Evolutionary conservation across 2,888 invertebrate species (phyloP).

Genomic region (Crematogaster levior): DNA sequence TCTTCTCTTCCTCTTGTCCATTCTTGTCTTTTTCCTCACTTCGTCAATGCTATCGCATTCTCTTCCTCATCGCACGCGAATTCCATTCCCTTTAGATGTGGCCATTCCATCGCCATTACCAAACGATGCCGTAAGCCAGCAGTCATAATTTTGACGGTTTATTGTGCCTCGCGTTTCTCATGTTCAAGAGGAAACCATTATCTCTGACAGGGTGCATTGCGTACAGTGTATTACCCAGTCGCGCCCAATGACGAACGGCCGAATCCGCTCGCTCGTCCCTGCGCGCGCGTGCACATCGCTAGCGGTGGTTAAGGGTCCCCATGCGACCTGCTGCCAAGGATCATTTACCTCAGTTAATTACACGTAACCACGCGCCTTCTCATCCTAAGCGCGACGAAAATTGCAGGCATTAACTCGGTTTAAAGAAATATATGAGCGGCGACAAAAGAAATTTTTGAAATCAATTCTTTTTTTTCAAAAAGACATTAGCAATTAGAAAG

Average conservation of each 20-base stretch:
- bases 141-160: conserved; percentile 79
- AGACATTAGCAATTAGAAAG: background rate
- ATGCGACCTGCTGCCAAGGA: conserved; percentile 76
- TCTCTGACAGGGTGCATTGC: conserved; percentile 79
- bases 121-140: conserved; percentile 70
- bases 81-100: conserved; percentile 34
- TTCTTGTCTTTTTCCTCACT: conserved; percentile 11
- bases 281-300: background rate
- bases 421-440: background rate
- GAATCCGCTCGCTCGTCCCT: conserved; percentile 68
- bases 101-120: conserved; percentile 64
- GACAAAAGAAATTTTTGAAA: background rate
- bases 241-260: conserved; percentile 79
- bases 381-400: background rate
- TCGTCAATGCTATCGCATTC: background rate
- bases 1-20: conserved; percentile 10
- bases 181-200: conserved; percentile 79
- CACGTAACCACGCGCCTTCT: conserved; percentile 62
- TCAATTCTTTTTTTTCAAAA: background rate
- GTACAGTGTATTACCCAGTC: conserved; percentile 78
- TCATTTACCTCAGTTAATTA: conserved; percentile 75
- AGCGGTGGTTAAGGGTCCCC: conserved; percentile 61
- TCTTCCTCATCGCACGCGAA: conserved; percentile 44
- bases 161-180: conserved; percentile 78
- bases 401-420: background rate